Evolutionary conservation across 2,797 vertebrate genomes (phyloP), one percentile per base, ranked within the genome.

Genomic region (Pelobates cultripes): DNA sequence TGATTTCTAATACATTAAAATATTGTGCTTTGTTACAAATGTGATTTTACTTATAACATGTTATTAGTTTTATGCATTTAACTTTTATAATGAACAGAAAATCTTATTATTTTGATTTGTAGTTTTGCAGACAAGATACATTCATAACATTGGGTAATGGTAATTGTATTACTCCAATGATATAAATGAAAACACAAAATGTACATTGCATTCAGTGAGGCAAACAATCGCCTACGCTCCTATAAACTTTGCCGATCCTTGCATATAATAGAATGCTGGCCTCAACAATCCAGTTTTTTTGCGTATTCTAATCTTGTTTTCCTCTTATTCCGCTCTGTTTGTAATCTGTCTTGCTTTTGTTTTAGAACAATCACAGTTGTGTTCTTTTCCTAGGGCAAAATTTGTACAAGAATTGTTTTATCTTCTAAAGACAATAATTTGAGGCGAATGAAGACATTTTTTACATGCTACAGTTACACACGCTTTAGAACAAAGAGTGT

Each of bases 341-440:
- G 68, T 84, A 76, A 80, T 77, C 67, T 73, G 73, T 80, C 82
- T 80, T 51, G 43, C 78, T 84, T 80, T 80, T 75, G 77, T 77
- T 84, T 71, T 43, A 79, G 67, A 57, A 76, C 82, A 80, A 75
- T 76, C 73, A 67, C 51, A 64, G 63, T 68, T 79, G 28, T 70
- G 43, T 17, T 79, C 13, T 84, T 80, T 74, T 83, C 81, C 64
- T 70, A 51, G 8, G 28, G 81, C 70, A 78, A 42, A 83, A 78
- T 41, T 74, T 78, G 75, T 61, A 78, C 53, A 63, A 63, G 64
- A 63, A 83, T 44, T 75, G 70, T 67, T 83, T 83, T 82, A 77
- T 81, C 80, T 83, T 70, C 70, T 78, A 68, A 83, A 70, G 63
- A 78, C 81, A 83, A 83, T 78, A 78, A 78, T 83, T 51, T 57